Base-by-base conservation (phyloP, 2,113 vertebrate species). In the Zingel zingel region DNA sequence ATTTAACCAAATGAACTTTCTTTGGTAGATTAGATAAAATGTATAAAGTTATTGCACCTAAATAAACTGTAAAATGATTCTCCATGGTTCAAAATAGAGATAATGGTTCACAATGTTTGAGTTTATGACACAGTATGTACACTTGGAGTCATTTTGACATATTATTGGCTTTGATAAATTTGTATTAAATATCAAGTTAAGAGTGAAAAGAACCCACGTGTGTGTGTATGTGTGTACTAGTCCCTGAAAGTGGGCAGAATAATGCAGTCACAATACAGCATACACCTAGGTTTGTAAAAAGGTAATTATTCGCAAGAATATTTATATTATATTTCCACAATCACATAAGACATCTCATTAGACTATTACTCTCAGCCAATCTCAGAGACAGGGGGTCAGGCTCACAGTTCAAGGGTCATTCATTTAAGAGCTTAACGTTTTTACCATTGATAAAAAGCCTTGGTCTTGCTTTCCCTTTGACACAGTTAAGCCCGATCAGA, bases 11-110 rank as follows among this genome's bases (percentile, higher is more conserved):
- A 43, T 59, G 15, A 77, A 79, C 51, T 54, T 61, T 92, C 90
- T 90, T 92, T 93, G 91, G 90, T 84, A 82, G 30, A 77, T 76
- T 73, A 88, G 54, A 74, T 43, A 50, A 77, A 6, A 64, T 58
- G 62, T 56, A 72, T 66, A 79, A 77, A 84, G 72, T 59, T 72
- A 77, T 48, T 78, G 54, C 74, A 69, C 16, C 39, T 58, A 82
- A 81, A 75, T 59, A 56, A 78, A 83, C 14, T 56, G 69, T 69
- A 48, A 82, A 25, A 54, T 21, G 15, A 79, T 13, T 23, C 36
- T 65, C 36, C 10, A 71, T 66, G 19, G 30, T 30, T 82, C 19
- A 75, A 76, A 19, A 62, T 6, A 71, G 12, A 54, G n/a, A 43
- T 23, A 0, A 16, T 50, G 66, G 48, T 59, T 66, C 12, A 50